Evolutionary conservation across 2,797 vertebrate genomes (phyloP), one percentile per base, ranked within the genome.

Genomic region (Jordanella pulchra): DNA sequence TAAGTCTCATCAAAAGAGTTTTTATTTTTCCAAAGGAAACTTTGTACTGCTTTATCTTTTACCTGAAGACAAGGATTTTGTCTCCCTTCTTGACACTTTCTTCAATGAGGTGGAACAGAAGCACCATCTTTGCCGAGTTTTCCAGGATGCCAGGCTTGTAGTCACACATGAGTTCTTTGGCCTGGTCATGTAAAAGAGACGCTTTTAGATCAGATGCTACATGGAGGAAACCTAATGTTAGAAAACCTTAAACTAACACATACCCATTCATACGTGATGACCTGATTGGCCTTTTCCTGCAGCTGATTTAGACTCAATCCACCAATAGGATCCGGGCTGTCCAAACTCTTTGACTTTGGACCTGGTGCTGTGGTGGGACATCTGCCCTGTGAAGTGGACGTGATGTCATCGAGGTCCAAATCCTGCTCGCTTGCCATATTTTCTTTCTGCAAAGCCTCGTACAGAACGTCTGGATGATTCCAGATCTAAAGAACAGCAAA

Each of bases 241-340:
- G 21, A 39, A 50, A 45, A 67, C 51, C 13, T 48, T 27, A 2
- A 55, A 32, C 1, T 0, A 13, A 1, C 44, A 25, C 68, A 9
- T 76, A 99, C 98, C 98, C 98, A 99, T 92, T 99, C 98, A 0
- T 99, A 99, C 0, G 97, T 99, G 90, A 99, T 96, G 51, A 99
- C 97, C 88, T 97, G 97, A 90, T 96, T 99, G 90, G 96, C 95
- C 88, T 94, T 96, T 87, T 99, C 98, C 84, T 98, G 97, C 79
- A 97, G 92, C 71, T 97, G 95, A 84, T 91, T 96, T 68, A 99
- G 96, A 82, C 95, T 95, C 69, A 98, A 92, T 0, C 95, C 95
- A 51, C 96, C 95, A 14, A 96, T 86, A 35, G 86, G 79, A 55
- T 95, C 95, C 7, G 96, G 93, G 18, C 93, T 89, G 82, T 98